Evolutionary conservation across 2,113 vertebrate species (phyloP), one percentile per base, ranked within the genome.

Genomic region (Noctilio leporinus): DNA sequence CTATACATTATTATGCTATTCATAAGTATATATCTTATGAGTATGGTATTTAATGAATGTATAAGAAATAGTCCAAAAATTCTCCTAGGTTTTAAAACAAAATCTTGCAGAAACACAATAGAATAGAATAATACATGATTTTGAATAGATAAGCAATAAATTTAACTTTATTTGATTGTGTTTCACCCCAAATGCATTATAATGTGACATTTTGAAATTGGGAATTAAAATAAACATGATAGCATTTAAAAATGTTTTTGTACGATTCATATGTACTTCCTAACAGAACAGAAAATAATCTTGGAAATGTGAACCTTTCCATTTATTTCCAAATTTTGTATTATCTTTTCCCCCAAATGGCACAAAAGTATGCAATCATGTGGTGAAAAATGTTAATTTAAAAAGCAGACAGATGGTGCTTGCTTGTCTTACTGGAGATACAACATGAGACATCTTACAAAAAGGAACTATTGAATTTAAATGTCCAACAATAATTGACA

Each of bases 341-440:
- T 75, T 70, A 35, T 62, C 15, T 64, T 26, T 12, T 84, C 10
- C 38, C 47, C 51, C 43, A 65, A 86, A 55, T 95, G 15, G 14
- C 65, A 35, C 28, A 20, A 45, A 95, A 77, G 26, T 82, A 86
- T 11, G 19, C 24, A 86, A 78, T 88, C 57, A 55, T n/a, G 33
- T 93, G 45, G 28, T 86, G 9, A 86, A 85, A 91, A 89, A 83
- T 76, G 28, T 73, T 67, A 81, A 30, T 65, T 91, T 93, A 75
- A 70, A 62, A 89, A 22, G 43, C 33, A 86, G 17, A 12, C 64
- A 91, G 65, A 70, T 78, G 53, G 55, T 95, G 16, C 8, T 90
- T 87, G 55, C 19, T 81, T 76, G 2, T 85, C 43, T 35, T 57
- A 69, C 70, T 20, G 85, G 30, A 59, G 24, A 19, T 4, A 28